phyloP scores from a whole-genome alignment of 2,797 vertebrate genomes.

The Pelobates cultripes region DNA sequence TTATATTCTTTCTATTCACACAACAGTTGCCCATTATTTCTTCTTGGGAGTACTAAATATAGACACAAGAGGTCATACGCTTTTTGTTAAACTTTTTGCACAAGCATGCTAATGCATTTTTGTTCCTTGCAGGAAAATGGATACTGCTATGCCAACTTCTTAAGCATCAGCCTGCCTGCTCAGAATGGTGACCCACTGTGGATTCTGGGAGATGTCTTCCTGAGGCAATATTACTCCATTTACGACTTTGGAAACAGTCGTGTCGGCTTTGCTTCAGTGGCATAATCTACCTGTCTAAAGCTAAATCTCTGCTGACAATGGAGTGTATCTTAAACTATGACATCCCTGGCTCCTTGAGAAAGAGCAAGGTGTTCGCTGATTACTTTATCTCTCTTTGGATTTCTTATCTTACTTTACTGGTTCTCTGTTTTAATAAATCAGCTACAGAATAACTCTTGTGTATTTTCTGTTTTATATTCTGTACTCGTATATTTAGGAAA shows the following conservation, averaged over 20 bases:
- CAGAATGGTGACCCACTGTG: slow-evolving; percentile 46
- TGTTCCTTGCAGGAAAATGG: slow-evolving; percentile 46
- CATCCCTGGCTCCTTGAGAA: neutral
- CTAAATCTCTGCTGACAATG: neutral
- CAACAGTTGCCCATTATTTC: too few relatives aligned
- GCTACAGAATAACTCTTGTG: slow-evolving; percentile 1
- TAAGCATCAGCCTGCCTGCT: slow-evolving; percentile 54
- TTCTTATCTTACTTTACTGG: neutral
- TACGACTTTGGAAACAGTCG: slow-evolving; percentile 42
- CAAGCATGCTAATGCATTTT: too few relatives aligned
- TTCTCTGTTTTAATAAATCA: slow-evolving; percentile 34
- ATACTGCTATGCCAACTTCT: slow-evolving; percentile 53
- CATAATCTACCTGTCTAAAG: neutral
- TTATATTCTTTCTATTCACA: too few relatives aligned
- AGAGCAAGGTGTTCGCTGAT: neutral
- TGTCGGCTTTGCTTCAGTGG: slow-evolving; percentile 46
- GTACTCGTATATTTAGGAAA: neutral
- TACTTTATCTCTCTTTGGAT: slow-evolving; percentile 1
- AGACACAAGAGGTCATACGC: too few relatives aligned
- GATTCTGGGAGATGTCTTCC: slow-evolving; percentile 60
- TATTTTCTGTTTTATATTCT: neutral
- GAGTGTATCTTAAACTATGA: neutral
- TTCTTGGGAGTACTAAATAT: too few relatives aligned
- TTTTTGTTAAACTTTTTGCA: too few relatives aligned
- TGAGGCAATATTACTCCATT: slow-evolving; percentile 50